Percentiles rank a stretch among this genome's conserved stretches.
Conservation (phyloP, 2,113 vertebrate species). For the Tragulus kanchil region DNA sequence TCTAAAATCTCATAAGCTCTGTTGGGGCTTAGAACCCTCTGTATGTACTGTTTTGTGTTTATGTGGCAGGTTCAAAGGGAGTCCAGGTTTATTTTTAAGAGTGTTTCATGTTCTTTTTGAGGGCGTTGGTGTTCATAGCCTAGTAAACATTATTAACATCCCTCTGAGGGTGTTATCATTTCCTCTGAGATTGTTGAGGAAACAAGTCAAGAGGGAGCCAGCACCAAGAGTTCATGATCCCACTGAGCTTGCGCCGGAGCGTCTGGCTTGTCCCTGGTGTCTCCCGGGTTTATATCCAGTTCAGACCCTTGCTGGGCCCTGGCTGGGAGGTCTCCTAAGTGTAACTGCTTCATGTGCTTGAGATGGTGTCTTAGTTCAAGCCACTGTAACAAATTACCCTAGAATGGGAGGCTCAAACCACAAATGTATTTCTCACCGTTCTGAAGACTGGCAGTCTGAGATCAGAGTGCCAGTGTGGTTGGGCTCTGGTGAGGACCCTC, state of each 20-base stretch:
- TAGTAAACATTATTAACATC: conserved; percentile 7
- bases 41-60: not conserved
- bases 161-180: not conserved
- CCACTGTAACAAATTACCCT: not conserved
- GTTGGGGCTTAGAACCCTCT: not conserved
- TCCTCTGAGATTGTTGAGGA: not conserved
- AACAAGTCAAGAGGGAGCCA: not conserved
- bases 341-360: not conserved
- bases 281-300: not conserved
- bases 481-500: not conserved
- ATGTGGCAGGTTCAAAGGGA: conserved; percentile 53
- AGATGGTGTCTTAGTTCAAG: not conserved
- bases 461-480: not conserved
- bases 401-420: not conserved
- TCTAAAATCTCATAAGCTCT: not conserved
- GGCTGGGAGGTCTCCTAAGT: not conserved
- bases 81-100: conserved; percentile 57
- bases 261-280: not conserved
- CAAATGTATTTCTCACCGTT: not conserved
- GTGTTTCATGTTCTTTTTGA: conserved; percentile 19
- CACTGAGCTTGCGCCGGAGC: not conserved
- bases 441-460: not conserved
- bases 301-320: not conserved
- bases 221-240: not conserved
- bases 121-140: not conserved